Conservation (phyloP, 1,140 invertebrate species). For the Paramacrobiotus metropolitanus region DNA sequence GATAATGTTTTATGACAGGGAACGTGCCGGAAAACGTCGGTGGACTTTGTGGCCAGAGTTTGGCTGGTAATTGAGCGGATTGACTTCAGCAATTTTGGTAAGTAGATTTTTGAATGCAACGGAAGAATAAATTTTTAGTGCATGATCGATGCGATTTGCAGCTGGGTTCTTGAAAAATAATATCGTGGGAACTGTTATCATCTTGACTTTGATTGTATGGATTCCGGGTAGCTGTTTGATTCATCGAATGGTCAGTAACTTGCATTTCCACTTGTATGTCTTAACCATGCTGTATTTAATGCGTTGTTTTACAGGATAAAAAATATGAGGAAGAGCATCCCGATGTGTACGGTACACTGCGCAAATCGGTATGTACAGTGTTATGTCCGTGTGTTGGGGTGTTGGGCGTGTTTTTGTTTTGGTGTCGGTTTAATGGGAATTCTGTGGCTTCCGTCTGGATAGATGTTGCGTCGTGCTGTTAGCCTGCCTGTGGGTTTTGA, state of each 20-base stretch:
- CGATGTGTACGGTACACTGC: not conserved
- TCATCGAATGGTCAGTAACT: slow-evolving; percentile 14
- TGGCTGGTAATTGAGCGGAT: slow-evolving; percentile 93
- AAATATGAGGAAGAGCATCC: not conserved
- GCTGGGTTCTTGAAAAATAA: slow-evolving; percentile 60
- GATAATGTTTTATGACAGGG: no score
- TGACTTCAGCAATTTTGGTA: slow-evolving; percentile 62
- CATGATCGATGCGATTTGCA: slow-evolving; percentile 12
- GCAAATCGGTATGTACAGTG: not conserved
- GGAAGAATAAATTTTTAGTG: not conserved
- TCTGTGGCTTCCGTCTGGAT: no score
- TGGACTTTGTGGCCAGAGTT: slow-evolving; percentile 76
- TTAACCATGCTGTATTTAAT: no score
- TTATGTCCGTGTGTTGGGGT: no score
- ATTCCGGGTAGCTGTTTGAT: slow-evolving; percentile 37
- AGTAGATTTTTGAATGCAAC: slow-evolving; percentile 10
- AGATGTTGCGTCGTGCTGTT: no score
- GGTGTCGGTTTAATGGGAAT: no score
- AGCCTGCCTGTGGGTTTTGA: no score
- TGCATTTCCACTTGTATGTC: no score
- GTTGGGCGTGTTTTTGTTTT: no score
- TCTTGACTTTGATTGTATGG: slow-evolving; percentile 70
- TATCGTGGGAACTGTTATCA: slow-evolving; percentile 64
- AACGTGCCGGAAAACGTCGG: slow-evolving; percentile 75
- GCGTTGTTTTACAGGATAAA: not conserved